Conservation (phyloP, 2,113 vertebrate genomes). For the Clarias macrocephalus region DNA sequence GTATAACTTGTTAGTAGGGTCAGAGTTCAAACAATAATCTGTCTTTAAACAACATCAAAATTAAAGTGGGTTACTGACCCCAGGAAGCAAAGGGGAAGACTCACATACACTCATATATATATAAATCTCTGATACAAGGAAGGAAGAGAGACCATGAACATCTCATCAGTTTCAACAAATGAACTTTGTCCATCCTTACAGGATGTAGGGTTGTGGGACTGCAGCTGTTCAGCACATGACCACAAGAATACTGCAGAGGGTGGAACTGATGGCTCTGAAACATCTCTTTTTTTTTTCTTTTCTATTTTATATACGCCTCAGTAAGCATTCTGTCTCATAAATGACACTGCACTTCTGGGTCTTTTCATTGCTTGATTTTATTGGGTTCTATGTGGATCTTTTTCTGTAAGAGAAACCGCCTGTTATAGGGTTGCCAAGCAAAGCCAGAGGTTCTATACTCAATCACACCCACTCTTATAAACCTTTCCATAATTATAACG, state of each 20-base stretch:
- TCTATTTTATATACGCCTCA: neutral
- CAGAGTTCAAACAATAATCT: neutral
- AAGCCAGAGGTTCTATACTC: neutral
- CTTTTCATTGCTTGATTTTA: neutral
- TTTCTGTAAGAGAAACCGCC: neutral
- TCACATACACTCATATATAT: neutral
- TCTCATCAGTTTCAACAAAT: conserved; percentile 27
- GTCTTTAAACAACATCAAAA: neutral
- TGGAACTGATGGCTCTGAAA: neutral
- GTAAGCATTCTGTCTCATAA: neutral
- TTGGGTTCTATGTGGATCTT: neutral
- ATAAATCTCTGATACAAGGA: neutral
- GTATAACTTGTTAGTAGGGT: neutral
- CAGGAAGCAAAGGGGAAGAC: neutral
- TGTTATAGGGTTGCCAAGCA: neutral
- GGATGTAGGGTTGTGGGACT: conserved; percentile 26
- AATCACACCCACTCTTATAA: too few relatives aligned
- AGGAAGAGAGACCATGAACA: neutral
- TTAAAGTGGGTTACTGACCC: neutral
- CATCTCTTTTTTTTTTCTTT: too few relatives aligned
- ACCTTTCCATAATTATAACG: too few relatives aligned
- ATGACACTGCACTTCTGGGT: neutral
- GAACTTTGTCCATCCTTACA: conserved; percentile 20
- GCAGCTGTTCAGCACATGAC: conserved; percentile 28
- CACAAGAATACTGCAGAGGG: neutral